Conservation (phyloP, 92 coral and sea anemone species). For the Paragorgia papillata region DNA sequence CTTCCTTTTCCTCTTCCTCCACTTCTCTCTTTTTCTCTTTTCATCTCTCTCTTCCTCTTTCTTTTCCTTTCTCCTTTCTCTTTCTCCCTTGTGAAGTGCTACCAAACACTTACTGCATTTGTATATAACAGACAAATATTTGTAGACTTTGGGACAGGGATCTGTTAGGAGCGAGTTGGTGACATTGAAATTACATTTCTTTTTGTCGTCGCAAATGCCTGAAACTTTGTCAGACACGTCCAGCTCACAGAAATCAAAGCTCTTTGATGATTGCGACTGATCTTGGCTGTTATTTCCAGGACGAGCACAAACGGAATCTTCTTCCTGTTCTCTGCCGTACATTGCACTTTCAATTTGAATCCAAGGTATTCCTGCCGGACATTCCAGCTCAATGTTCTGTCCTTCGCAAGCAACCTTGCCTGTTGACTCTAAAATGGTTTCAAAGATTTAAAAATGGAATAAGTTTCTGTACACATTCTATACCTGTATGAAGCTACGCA, state of each 20-base stretch:
- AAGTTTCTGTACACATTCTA: no score
- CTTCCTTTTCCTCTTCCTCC: background rate
- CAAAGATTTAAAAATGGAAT: background rate
- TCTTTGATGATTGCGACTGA: no score
- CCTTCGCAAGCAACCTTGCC: background rate
- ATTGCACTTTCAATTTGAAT: background rate
- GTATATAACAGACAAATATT: background rate
- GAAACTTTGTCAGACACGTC: conserved; percentile 4
- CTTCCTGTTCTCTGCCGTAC: background rate
- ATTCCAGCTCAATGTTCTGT: background rate
- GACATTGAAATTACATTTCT: conserved; percentile 15
- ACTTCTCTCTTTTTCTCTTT: background rate
- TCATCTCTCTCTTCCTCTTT: background rate
- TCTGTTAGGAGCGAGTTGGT: background rate
- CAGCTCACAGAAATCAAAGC: background rate
- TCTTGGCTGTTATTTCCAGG: background rate
- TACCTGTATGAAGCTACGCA: no score
- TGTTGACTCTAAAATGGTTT: background rate
- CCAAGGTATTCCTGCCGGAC: background rate
- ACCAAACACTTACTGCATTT: background rate
- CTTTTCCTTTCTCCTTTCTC: background rate
- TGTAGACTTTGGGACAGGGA: conserved; percentile 24
- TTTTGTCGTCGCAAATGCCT: conserved; percentile 2
- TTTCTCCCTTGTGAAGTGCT: background rate
- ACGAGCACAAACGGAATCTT: background rate